These are phyloP conservation scores for Idaea aversata DNA, from an alignment of 2,888 invertebrate species.

Conservation along the genomic window DNA sequence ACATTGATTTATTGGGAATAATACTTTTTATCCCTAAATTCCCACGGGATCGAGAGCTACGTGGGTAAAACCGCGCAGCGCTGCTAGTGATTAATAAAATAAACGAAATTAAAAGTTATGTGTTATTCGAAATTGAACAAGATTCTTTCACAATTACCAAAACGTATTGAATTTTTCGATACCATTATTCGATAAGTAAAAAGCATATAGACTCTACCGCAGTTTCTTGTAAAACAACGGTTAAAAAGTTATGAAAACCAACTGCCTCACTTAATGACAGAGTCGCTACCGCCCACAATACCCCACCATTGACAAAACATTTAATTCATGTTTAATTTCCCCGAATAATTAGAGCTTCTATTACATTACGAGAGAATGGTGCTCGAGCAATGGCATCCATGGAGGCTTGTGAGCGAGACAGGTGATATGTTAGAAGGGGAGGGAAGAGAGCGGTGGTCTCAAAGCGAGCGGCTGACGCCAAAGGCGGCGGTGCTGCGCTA, in stretches of 20 bases:
- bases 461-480: constrained; percentile 72
- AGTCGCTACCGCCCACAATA: neutral
- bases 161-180: neutral
- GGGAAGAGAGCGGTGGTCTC: constrained; percentile 45
- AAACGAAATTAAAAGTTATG: too few species aligned
- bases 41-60: too few species aligned
- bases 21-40: too few species aligned
- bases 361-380: constrained; percentile 5
- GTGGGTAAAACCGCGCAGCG: too few species aligned
- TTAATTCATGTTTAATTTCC: constrained; percentile 2
- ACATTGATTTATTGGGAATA: too few species aligned
- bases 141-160: too few species aligned
- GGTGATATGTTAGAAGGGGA: constrained; percentile 37
- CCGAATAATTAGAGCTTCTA: constrained; percentile 6
- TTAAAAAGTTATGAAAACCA: neutral
- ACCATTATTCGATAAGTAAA: neutral
- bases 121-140: too few species aligned
- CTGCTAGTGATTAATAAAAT: too few species aligned
- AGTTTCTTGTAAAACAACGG: neutral
- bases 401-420: constrained; percentile 38
- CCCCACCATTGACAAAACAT: constrained; percentile 1
- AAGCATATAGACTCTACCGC: neutral
- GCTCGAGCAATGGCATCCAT: constrained; percentile 12
- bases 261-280: neutral
- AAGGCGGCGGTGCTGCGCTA: constrained; percentile 76